These are phyloP conservation scores for Sebastes melanostomus DNA, from an alignment of 2,797 vertebrate genomes.

Conservation along the genomic window DNA sequence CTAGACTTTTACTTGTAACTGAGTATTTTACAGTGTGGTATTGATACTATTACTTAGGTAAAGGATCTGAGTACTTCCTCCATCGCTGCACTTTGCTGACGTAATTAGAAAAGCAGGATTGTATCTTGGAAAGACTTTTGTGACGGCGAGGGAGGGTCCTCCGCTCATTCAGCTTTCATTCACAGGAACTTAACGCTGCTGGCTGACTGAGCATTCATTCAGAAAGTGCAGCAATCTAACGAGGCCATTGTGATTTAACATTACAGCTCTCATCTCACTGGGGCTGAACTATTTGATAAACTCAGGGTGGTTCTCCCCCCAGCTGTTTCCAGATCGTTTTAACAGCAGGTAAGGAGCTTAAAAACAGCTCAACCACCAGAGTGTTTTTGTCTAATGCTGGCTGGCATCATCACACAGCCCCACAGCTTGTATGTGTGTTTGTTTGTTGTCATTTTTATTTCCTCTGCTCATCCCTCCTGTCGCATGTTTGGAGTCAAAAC, in stretches of 20 bases:
- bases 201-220: conserved; percentile 50
- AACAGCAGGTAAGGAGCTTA: conserved; percentile 35
- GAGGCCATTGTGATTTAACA: conserved; percentile 41
- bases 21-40: not conserved
- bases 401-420: conserved; percentile 31
- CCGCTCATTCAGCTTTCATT: conserved; percentile 41
- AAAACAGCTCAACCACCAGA: not conserved
- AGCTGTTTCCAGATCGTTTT: conserved; percentile 28
- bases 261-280: conserved; percentile 26
- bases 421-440: conserved; percentile 57
- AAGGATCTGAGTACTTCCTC: not conserved
- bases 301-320: not conserved
- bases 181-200: conserved; percentile 29
- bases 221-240: conserved; percentile 46
- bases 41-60: not conserved
- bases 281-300: conserved; percentile 14
- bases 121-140: conserved; percentile 9
- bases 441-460: conserved; percentile 60
- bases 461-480: conserved; percentile 55
- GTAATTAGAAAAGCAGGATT: not conserved
- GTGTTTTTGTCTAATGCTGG: conserved; percentile 11
- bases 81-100: not conserved
- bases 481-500: conserved; percentile 74
- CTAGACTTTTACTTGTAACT: not conserved
- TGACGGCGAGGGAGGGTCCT: not conserved